phyloP scores from a whole-genome alignment of 2,797 vertebrate genomes.

The Podarcis siculus region DNA sequence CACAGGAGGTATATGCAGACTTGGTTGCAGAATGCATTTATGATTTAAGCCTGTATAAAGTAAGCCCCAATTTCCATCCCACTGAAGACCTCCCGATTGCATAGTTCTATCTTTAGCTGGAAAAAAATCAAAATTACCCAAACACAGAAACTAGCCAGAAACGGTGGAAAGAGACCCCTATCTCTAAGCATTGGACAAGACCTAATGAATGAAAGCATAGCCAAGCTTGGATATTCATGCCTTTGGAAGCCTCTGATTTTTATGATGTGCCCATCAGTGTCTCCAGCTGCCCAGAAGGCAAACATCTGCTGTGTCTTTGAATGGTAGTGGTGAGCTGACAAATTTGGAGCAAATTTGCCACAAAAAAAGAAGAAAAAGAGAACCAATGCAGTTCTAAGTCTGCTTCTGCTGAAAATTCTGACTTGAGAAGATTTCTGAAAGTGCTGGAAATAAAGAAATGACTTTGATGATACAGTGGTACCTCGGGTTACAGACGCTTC shows the following conservation, averaged over 20 bases:
- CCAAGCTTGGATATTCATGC: neutral
- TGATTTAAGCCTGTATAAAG: neutral
- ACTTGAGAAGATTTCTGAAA: neutral
- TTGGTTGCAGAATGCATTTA: neutral
- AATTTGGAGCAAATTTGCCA: neutral
- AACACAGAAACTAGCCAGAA: neutral
- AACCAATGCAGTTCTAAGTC: neutral
- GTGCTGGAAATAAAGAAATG: neutral
- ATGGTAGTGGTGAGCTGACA: neutral
- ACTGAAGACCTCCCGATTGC: neutral
- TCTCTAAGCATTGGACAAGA: neutral
- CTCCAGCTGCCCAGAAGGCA: neutral
- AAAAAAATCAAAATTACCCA: neutral
- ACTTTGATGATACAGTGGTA: too few species aligned
- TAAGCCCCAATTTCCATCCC: neutral
- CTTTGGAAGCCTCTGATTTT: neutral
- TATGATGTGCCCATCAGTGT: neutral
- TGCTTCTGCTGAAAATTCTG: neutral
- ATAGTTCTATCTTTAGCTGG: neutral
- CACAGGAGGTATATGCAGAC: too few species aligned
- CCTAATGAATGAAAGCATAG: neutral
- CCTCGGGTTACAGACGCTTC: too few species aligned
- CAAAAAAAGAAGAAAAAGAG: neutral
- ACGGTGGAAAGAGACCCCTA: too few species aligned
- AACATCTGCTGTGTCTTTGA: neutral